These are phyloP conservation scores for Acleris cristana DNA, from an alignment of 2,888 invertebrate genomes.

Conservation along the genomic window DNA sequence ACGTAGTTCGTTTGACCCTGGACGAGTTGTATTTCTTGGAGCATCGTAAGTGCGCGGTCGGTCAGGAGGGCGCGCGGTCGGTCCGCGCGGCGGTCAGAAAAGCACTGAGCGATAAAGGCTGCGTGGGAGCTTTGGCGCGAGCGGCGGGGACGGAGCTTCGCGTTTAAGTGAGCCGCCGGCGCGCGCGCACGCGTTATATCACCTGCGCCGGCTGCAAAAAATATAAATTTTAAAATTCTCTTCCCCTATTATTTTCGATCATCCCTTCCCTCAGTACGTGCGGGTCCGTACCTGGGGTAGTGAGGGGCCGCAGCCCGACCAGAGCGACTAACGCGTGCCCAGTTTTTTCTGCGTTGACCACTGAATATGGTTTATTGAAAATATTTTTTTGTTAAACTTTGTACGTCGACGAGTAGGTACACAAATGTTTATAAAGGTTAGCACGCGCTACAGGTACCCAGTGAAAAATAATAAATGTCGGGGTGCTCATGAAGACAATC, in stretches of 20 bases:
- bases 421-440: neutral
- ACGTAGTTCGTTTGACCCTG: conserved; percentile 85
- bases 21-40: conserved; percentile 81
- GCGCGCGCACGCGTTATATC: conserved; percentile 82
- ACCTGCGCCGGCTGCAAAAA: conserved; percentile 84
- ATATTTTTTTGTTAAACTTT: conserved; percentile 11
- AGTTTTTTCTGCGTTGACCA: conserved; percentile 74
- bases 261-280: conserved; percentile 81
- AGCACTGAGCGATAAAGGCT: conserved; percentile 64
- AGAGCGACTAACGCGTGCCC: conserved; percentile 73
- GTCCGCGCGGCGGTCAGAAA: conserved; percentile 65
- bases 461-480: too few relatives aligned
- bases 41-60: conserved; percentile 72
- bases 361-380: conserved; percentile 52
- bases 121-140: conserved; percentile 64
- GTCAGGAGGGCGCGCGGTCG: conserved; percentile 61
- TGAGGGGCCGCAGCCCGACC: conserved; percentile 54
- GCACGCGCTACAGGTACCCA: neutral
- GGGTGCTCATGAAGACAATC: too few relatives aligned
- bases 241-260: conserved; percentile 84
- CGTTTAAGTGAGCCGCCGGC: conserved; percentile 81
- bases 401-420: conserved; percentile 1
- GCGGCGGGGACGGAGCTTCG: conserved; percentile 72
- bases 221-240: conserved; percentile 83
- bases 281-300: conserved; percentile 80